Conservation (phyloP, 1,140 invertebrate species). For the Drosophila gunungcola region DNA sequence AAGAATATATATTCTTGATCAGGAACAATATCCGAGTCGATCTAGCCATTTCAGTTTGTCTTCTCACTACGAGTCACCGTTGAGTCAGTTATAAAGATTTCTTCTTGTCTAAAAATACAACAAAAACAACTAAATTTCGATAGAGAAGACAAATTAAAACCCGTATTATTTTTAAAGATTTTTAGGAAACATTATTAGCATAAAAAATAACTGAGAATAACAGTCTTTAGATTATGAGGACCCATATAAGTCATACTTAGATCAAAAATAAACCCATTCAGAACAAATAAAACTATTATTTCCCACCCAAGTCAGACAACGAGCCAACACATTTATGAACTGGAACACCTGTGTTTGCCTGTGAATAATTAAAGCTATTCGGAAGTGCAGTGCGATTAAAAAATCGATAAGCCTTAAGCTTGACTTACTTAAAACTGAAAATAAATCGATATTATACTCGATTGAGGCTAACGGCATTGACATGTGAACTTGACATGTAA, state of each 20-base stretch:
- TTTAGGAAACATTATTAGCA: background rate
- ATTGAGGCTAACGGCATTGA: slow-evolving; percentile 4
- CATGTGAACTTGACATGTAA: slow-evolving; percentile 44
- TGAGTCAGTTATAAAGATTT: no score
- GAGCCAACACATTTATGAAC: slow-evolving; percentile 14
- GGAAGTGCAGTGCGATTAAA: slow-evolving; percentile 55
- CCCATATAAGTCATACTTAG: no score
- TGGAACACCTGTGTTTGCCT: slow-evolving; percentile 34
- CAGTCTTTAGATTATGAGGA: background rate
- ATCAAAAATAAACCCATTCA: no score
- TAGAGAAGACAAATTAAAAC: no score
- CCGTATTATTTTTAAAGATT: no score
- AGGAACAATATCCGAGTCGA: no score
- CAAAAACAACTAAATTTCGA: no score
- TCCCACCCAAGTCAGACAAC: background rate
- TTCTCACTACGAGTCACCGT: no score
- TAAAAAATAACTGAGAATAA: background rate
- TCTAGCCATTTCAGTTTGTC: no score
- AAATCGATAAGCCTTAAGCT: slow-evolving; percentile 66
- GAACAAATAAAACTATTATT: slow-evolving; percentile 2
- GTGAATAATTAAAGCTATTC: slow-evolving; percentile 69
- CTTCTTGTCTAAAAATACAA: no score
- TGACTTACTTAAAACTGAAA: slow-evolving; percentile 62
- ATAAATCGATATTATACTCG: slow-evolving; percentile 63
- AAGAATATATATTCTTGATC: no score